These are phyloP conservation scores for Diplodus sargus DNA, from an alignment of 2,797 vertebrate species.

Conservation along the genomic window DNA sequence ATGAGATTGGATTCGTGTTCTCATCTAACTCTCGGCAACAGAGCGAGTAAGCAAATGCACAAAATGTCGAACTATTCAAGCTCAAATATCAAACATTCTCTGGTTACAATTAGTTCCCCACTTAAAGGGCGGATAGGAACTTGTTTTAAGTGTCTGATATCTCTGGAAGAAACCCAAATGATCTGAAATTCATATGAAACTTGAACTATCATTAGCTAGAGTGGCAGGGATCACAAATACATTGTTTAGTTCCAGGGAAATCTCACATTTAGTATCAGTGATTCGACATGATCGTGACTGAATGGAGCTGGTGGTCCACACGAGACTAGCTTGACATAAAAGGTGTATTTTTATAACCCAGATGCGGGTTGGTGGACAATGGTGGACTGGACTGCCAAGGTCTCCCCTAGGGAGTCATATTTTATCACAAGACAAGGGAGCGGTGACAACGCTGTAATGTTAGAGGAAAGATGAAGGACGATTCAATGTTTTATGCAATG, in stretches of 20 bases:
- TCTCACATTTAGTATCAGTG: constrained; percentile 16
- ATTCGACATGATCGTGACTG: constrained; percentile 16
- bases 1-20: neutral
- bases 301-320: constrained; percentile 15
- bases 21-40: too few relatives aligned
- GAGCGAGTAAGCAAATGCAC: too few relatives aligned
- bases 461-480: neutral
- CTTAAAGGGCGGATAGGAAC: neutral
- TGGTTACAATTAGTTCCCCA: neutral
- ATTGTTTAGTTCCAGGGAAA: neutral
- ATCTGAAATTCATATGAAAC: neutral
- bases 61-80: neutral
- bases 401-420: constrained; percentile 48
- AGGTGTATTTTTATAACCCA: constrained; percentile 61
- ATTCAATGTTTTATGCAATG: constrained; percentile 17
- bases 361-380: constrained; percentile 71
- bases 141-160: neutral
- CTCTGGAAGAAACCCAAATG: too few relatives aligned
- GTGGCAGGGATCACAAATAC: neutral
- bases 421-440: constrained; percentile 55
- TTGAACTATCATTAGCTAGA: neutral
- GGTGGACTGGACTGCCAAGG: constrained; percentile 47
- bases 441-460: constrained; percentile 40
- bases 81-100: neutral
- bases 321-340: constrained; percentile 34